phyloP scores from a whole-genome alignment of 2,113 vertebrate genomes.

The Lipophrys pholis region DNA sequence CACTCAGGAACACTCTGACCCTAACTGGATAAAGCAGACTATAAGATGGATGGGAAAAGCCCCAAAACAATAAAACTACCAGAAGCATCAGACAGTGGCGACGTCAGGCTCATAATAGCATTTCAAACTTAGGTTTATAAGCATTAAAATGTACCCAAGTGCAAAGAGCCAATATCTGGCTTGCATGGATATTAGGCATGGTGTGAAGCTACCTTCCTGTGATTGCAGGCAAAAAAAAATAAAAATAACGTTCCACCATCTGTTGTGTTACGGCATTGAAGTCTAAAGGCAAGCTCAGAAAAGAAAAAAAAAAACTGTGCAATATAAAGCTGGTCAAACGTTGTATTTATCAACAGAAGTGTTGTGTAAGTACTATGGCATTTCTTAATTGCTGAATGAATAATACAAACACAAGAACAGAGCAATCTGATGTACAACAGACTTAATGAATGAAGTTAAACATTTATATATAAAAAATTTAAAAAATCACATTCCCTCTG shows the following conservation, averaged over 20 bases:
- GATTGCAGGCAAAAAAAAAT: not conserved
- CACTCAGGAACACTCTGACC: too few relatives aligned
- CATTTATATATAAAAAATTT: too few relatives aligned
- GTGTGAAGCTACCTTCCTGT: constrained; percentile 1
- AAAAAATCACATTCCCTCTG: too few relatives aligned
- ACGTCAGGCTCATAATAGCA: not conserved
- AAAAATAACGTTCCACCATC: constrained; percentile 11
- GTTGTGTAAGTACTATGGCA: too few relatives aligned
- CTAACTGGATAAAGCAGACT: too few relatives aligned
- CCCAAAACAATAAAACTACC: too few relatives aligned
- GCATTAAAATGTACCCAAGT: not conserved
- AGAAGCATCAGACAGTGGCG: too few relatives aligned
- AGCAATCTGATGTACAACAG: not conserved
- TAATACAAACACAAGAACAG: not conserved
- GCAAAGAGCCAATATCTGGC: not conserved
- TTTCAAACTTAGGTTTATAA: not conserved
- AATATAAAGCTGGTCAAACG: too few relatives aligned
- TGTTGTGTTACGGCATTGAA: constrained; percentile 19
- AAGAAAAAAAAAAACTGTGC: not conserved
- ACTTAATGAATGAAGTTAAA: too few relatives aligned
- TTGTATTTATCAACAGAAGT: too few relatives aligned
- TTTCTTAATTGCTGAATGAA: not conserved
- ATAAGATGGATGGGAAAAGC: too few relatives aligned
- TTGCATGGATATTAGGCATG: not conserved
- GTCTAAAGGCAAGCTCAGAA: not conserved